phyloP scores from a whole-genome alignment of 1,140 invertebrate species.

The Brachionus paranguensis region DNA sequence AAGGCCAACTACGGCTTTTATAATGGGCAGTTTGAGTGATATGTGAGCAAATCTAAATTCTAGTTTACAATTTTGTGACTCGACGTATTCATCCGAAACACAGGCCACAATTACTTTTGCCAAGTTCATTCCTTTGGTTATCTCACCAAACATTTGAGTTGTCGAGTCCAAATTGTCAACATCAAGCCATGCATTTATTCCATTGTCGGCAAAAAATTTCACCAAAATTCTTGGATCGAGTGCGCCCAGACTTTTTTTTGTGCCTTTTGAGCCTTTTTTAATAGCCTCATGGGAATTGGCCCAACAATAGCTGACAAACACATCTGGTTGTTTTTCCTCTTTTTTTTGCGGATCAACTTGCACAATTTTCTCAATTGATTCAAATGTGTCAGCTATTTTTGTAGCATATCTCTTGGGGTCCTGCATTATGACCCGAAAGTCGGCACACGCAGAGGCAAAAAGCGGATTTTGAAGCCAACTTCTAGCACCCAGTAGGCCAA shows the following conservation, averaged over 20 bases:
- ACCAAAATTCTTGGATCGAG: conserved; percentile 50
- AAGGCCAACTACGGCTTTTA: not conserved
- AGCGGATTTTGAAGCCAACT: not conserved
- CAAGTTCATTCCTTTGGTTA: not conserved
- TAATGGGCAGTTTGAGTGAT: not conserved
- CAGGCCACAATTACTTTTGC: conserved; percentile 21
- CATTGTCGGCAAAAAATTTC: conserved; percentile 45
- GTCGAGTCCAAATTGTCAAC: not conserved
- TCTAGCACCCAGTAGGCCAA: not conserved
- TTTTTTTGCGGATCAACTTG: conserved; percentile 38
- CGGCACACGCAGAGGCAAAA: not conserved
- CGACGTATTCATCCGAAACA: conserved; percentile 44
- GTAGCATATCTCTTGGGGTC: conserved; percentile 43
- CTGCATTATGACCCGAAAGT: conserved; percentile 50
- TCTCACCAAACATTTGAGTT: not conserved
- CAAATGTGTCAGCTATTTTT: conserved; percentile 46
- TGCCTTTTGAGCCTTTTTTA: conserved; percentile 42
- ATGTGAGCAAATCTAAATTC: not conserved
- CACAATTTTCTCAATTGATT: conserved; percentile 40
- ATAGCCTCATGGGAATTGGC: conserved; percentile 48
- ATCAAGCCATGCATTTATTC: conserved; percentile 50
- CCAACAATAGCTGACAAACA: conserved; percentile 53
- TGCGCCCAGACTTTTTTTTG: conserved; percentile 39
- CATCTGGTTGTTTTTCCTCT: conserved; percentile 8
- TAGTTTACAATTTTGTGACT: conserved; percentile 45